phyloP scores from a whole-genome alignment of 2,113 vertebrate genomes.

The Thomomys bottae region DNA sequence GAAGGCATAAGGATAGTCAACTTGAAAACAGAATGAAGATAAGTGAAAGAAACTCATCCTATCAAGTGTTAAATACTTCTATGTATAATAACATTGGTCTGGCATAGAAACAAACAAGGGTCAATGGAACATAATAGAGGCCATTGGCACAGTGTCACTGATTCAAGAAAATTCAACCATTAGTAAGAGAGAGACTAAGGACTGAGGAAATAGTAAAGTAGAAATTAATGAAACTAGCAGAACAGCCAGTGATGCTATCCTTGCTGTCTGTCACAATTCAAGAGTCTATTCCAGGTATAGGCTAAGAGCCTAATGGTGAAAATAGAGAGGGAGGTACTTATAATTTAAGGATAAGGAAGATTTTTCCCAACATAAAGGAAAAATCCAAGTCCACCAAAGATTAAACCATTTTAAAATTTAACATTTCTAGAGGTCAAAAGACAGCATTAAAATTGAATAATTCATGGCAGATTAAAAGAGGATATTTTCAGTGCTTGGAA shows the following conservation, averaged over 20 bases:
- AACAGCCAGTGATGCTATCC: background rate
- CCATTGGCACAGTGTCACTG: background rate
- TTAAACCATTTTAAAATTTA: slow-evolving; percentile 32
- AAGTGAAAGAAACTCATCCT: slow-evolving; percentile 24
- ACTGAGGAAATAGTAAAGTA: background rate
- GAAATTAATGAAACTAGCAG: background rate
- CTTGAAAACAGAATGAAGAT: slow-evolving; percentile 8
- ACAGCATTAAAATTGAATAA: background rate
- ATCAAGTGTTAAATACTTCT: background rate
- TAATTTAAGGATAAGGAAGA: background rate
- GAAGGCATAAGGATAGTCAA: background rate
- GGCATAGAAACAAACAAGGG: slow-evolving; percentile 2
- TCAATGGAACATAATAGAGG: slow-evolving; percentile 1
- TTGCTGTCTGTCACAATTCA: background rate
- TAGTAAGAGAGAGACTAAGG: background rate
- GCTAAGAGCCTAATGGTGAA: background rate
- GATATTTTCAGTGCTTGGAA: background rate
- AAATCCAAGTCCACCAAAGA: background rate
- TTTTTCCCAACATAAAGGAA: slow-evolving; percentile 13
- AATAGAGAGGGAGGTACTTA: background rate
- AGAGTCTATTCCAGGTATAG: background rate
- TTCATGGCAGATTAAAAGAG: background rate
- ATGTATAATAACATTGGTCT: background rate
- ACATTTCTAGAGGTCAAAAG: slow-evolving; percentile 5
- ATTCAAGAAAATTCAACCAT: background rate